Evolutionary conservation across 2,113 vertebrate genomes (phyloP).

Genomic region (Epinephelus fuscoguttatus): DNA sequence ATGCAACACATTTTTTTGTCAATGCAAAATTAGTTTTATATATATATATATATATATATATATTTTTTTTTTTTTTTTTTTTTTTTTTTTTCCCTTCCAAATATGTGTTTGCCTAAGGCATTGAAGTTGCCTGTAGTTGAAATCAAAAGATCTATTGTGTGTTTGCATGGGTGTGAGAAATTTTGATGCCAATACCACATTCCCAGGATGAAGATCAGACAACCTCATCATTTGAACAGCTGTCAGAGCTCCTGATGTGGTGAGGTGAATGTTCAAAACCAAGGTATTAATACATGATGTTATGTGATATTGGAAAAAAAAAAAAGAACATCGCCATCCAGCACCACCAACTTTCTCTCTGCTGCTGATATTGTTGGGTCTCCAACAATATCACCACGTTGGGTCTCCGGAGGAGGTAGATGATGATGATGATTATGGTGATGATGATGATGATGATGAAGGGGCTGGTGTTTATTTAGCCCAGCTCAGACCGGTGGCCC

Average conservation of each 20-base stretch:
- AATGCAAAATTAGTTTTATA: no score
- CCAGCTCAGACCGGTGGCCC: slow-evolving; percentile 41
- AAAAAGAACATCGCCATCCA: background rate
- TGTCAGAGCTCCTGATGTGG: background rate
- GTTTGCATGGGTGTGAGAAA: background rate
- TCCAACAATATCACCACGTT: background rate
- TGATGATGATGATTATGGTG: slow-evolving; percentile 8
- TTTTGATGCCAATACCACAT: no score
- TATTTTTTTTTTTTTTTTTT: rapidly evolving
- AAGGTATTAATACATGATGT: background rate
- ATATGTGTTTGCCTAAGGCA: background rate
- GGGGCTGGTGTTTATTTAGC: slow-evolving; percentile 65
- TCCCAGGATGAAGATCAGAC: background rate
- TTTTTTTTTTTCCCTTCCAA: no score
- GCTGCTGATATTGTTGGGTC: slow-evolving; percentile 28
- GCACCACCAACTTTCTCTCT: background rate
- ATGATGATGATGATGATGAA: slow-evolving; percentile 47
- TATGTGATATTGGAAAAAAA: background rate
- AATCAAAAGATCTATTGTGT: background rate
- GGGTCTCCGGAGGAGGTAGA: slow-evolving; percentile 22
- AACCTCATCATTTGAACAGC: background rate
- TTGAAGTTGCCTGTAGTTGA: background rate
- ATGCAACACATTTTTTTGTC: background rate
- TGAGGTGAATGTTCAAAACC: background rate
- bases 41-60: no score